Conservation (phyloP, 2,888 invertebrate species). For the Scaptomyza tumidula region DNA sequence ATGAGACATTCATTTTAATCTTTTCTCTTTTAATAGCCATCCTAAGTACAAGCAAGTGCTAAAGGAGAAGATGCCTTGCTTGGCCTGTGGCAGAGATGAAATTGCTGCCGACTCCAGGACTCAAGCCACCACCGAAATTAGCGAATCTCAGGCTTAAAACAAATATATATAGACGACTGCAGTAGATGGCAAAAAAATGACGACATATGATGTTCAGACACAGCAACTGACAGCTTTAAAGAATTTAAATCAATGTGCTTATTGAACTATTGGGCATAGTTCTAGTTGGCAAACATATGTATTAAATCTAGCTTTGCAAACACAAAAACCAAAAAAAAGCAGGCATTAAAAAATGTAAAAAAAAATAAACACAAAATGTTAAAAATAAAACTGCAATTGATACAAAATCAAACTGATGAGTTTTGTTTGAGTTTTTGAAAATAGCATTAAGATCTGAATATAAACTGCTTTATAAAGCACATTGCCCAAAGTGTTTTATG, state of each 20-base stretch:
- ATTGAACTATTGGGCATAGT: slow-evolving; percentile 37
- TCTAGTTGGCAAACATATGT: slow-evolving; percentile 7
- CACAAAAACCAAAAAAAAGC: slow-evolving; percentile 56
- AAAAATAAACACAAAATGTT: slow-evolving; percentile 44
- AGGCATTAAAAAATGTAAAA: slow-evolving; percentile 57
- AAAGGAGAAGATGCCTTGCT: slow-evolving; percentile 87
- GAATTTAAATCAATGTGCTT: slow-evolving; percentile 23
- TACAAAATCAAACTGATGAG: slow-evolving; percentile 71
- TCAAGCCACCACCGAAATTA: slow-evolving; percentile 81
- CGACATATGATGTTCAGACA: slow-evolving; percentile 26
- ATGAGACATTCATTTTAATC: background rate
- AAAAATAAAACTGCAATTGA: slow-evolving; percentile 75
- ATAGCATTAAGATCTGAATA: background rate
- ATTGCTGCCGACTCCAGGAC: slow-evolving; percentile 74
- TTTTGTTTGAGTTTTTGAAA: no score
- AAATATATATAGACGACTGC: slow-evolving; percentile 63
- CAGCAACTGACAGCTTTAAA: slow-evolving; percentile 65
- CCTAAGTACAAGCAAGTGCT: slow-evolving; percentile 87
- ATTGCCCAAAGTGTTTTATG: slow-evolving; percentile 54
- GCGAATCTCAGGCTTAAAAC: slow-evolving; percentile 79
- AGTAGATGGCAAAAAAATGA: slow-evolving; percentile 39
- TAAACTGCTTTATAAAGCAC: slow-evolving; percentile 67
- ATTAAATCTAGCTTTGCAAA: slow-evolving; percentile 29
- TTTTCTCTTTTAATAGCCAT: slow-evolving; percentile 84
- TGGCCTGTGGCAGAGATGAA: slow-evolving; percentile 85